These are phyloP conservation scores for Meles meles DNA, from an alignment of 2,113 vertebrate species.

Conservation along the genomic window DNA sequence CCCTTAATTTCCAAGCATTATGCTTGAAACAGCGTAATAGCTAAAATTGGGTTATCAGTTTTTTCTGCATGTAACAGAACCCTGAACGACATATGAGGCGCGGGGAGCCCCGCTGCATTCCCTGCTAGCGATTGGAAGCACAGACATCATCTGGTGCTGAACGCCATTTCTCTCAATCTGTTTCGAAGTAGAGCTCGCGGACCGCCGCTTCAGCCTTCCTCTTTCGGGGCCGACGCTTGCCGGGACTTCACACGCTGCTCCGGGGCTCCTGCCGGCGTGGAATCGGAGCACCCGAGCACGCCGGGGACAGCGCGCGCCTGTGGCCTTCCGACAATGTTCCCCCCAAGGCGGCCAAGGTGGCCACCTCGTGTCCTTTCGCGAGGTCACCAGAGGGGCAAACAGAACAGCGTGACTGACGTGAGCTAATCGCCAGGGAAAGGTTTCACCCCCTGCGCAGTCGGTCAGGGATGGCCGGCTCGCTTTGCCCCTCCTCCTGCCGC, in stretches of 20 bases:
- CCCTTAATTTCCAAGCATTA: neutral
- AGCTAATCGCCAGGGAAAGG: rapidly evolving
- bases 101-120: neutral
- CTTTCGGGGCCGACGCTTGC: rapidly evolving
- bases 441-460: neutral
- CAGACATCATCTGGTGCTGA: neutral
- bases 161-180: neutral
- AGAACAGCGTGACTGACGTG: neutral
- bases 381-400: neutral
- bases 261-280: neutral
- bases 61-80: no score
- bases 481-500: neutral
- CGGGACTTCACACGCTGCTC: neutral
- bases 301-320: rapidly evolving
- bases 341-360: rapidly evolving
- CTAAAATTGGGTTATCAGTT: neutral
- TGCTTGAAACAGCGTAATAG: neutral
- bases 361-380: neutral
- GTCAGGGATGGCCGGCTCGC: rapidly evolving
- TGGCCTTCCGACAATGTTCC: neutral
- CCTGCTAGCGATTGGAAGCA: neutral
- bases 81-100: neutral
- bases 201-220: neutral
- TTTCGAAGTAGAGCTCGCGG: neutral
- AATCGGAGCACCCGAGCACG: neutral